phyloP scores from a whole-genome alignment of 2,797 vertebrate species.

The Sebastiscus albofasciatus region DNA sequence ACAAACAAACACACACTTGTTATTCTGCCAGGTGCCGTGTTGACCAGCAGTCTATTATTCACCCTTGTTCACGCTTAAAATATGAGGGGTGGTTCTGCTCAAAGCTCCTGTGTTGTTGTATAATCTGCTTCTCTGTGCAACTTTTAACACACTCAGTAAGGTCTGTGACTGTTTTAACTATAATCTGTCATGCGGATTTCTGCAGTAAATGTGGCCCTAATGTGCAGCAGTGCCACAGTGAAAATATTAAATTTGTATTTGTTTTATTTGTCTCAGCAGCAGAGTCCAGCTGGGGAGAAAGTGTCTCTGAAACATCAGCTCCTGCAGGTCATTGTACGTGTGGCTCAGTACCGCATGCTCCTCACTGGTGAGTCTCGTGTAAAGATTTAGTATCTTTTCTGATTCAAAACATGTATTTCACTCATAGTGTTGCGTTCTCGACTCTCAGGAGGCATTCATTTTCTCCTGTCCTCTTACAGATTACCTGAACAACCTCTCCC shows the following conservation, averaged over 20 bases:
- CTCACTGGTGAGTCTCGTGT: conserved; percentile 87
- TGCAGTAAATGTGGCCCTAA: not conserved
- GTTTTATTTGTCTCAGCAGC: conserved; percentile 73
- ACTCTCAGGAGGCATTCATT: conserved; percentile 1
- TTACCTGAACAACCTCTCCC: conserved; percentile 97
- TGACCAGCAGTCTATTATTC: conserved; percentile 42
- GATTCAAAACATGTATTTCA: not conserved
- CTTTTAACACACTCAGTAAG: not conserved
- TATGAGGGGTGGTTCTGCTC: conserved; percentile 8
- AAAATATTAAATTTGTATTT: not conserved
- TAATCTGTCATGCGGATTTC: not conserved
- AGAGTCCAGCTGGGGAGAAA: conserved; percentile 75
- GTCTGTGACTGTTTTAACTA: not conserved
- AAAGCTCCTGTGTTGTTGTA: not conserved
- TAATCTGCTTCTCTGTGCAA: conserved; percentile 3
- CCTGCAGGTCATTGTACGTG: conserved; percentile 89
- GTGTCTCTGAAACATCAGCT: conserved; percentile 88
- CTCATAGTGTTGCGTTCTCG: not conserved
- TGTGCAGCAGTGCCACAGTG: not conserved
- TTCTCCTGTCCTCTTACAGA: conserved; percentile 78
- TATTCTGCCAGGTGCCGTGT: conserved; percentile 1
- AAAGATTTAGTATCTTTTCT: not conserved
- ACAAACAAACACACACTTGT: not conserved
- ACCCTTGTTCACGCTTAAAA: conserved; percentile 28
- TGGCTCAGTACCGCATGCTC: conserved; percentile 93